phyloP scores from a whole-genome alignment of 1,140 invertebrate genomes.

The Tetramorium alpestre region DNA sequence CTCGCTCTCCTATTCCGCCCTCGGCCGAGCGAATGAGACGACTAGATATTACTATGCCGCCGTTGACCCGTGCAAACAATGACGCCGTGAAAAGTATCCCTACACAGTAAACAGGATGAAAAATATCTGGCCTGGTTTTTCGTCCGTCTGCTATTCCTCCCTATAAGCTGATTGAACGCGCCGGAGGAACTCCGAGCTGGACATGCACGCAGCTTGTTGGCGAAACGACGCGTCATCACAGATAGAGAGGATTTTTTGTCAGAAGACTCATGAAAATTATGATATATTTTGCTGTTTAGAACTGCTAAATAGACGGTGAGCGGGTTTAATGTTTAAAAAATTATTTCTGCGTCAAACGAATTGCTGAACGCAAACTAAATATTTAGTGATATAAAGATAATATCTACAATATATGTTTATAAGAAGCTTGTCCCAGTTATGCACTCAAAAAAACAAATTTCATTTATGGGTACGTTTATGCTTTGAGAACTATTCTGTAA shows the following conservation, averaged over 20 bases:
- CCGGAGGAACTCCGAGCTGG: conserved; percentile 53
- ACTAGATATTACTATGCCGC: conserved; percentile 65
- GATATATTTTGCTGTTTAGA: background rate
- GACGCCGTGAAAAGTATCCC: conserved; percentile 68
- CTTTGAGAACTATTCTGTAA: background rate
- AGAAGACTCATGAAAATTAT: conserved; percentile 22
- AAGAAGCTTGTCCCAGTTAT: background rate
- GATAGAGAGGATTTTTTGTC: conserved; percentile 19
- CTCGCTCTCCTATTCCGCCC: conserved; percentile 57
- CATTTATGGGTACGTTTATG: background rate
- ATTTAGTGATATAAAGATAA: background rate
- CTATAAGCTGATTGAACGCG: conserved; percentile 72
- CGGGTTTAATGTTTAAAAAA: background rate
- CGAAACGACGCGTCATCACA: conserved; percentile 32
- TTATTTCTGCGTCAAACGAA: background rate
- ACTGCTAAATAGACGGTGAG: background rate
- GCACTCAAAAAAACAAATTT: background rate
- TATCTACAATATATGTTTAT: conserved; percentile 5
- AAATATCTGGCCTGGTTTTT: conserved; percentile 66
- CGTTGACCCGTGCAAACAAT: conserved; percentile 74
- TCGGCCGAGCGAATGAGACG: conserved; percentile 46
- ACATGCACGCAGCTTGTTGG: conserved; percentile 65
- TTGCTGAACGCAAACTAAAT: background rate
- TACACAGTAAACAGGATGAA: conserved; percentile 69
- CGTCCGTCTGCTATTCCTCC: conserved; percentile 53